Evolutionary conservation across 1,140 invertebrate species (phyloP).

Genomic region (Pemphigus obesinymphae): DNA sequence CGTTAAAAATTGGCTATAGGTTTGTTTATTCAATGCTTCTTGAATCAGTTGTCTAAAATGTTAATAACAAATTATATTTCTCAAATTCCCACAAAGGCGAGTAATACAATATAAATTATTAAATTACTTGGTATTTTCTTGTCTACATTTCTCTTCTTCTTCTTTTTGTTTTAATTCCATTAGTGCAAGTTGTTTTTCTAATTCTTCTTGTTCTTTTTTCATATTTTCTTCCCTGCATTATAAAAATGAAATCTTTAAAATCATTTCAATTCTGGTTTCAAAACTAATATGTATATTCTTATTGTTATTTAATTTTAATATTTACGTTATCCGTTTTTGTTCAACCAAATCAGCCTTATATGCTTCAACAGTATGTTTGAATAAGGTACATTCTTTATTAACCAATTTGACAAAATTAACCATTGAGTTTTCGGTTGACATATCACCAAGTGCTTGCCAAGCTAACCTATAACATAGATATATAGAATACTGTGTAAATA

Average conservation of each 20-base stretch:
- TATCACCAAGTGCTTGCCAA: constrained; percentile 86
- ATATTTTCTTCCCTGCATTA: constrained; percentile 37
- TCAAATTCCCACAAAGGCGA: neutral
- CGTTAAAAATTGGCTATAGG: constrained; percentile 85
- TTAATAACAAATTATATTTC: neutral
- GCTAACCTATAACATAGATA: constrained; percentile 60
- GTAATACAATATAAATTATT: constrained; percentile 48
- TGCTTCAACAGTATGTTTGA: constrained; percentile 87
- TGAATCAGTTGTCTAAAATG: constrained; percentile 74
- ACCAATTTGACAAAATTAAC: constrained; percentile 83
- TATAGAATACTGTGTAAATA: neutral
- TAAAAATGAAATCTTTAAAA: neutral
- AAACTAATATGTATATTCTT: neutral
- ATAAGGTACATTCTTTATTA: constrained; percentile 80
- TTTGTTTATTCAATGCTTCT: constrained; percentile 94
- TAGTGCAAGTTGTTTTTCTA: constrained; percentile 38
- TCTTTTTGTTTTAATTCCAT: constrained; percentile 42
- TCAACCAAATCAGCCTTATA: constrained; percentile 77
- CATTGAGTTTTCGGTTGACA: constrained; percentile 82
- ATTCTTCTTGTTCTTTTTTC: constrained; percentile 47
- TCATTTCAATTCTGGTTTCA: neutral
- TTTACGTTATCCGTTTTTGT: constrained; percentile 61
- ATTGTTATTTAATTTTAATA: constrained; percentile 33
- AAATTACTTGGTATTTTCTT: constrained; percentile 61
- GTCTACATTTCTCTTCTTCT: constrained; percentile 51